Conservation (phyloP, 2,888 invertebrate species). For the Carcina quercana region DNA sequence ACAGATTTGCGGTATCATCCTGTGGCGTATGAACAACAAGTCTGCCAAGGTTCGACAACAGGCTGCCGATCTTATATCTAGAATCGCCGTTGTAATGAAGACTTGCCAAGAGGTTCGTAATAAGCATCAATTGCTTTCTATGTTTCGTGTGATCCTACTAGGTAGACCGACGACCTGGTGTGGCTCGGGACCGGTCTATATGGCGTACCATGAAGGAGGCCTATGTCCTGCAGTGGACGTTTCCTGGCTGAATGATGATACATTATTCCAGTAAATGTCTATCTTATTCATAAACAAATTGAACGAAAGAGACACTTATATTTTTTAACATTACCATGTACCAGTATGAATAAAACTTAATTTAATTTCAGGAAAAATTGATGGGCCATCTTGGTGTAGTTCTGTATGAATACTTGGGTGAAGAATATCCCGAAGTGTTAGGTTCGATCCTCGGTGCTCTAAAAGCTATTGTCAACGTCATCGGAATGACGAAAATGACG, state of each 20-base stretch:
- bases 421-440: slow-evolving; percentile 99
- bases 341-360: too few species aligned
- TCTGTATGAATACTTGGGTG: slow-evolving; percentile 98
- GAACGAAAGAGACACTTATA: too few species aligned
- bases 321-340: too few species aligned
- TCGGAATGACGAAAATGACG: slow-evolving; percentile 99
- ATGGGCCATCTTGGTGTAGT: slow-evolving; percentile 99
- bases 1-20: slow-evolving; percentile 99
- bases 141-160: too few species aligned
- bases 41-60: slow-evolving; percentile 99
- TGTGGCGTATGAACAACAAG: slow-evolving; percentile 99
- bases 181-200: too few species aligned
- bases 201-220: too few species aligned
- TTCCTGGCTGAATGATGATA: too few species aligned
- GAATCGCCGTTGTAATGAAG: slow-evolving; percentile 99
- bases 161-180: too few species aligned
- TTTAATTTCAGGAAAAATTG: slow-evolving; percentile 92
- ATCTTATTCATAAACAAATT: too few species aligned
- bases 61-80: slow-evolving; percentile 98
- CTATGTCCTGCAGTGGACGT: too few species aligned
- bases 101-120: slow-evolving; percentile 92
- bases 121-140: too few species aligned
- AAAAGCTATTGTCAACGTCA: slow-evolving; percentile 99
- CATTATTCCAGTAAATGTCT: too few species aligned
- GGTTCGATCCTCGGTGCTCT: slow-evolving; percentile 98